A percentile compares a stretch with the other conserved stretches of the same genome.
Evolutionary conservation across 1,140 invertebrate species (phyloP).

Genomic region (Ganaspis sp.): DNA sequence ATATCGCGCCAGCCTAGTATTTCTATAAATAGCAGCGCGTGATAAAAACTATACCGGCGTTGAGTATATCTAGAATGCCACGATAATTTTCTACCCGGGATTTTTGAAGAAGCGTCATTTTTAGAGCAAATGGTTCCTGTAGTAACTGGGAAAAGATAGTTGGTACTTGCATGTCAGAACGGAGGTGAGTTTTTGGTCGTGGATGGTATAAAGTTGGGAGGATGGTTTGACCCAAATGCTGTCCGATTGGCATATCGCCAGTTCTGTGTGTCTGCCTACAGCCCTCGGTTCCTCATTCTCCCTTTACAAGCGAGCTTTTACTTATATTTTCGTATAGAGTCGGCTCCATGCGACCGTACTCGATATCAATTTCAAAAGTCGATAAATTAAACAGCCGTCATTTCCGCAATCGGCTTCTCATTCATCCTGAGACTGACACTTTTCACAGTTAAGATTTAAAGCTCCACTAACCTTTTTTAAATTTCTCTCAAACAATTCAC

Average conservation of each 20-base stretch:
- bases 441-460: conserved; percentile 6
- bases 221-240: conserved; percentile 62
- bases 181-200: neutral
- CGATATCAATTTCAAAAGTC: conserved; percentile 58
- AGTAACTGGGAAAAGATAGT: neutral
- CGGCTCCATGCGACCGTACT: conserved; percentile 11
- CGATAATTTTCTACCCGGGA: too few species aligned
- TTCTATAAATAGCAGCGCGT: too few species aligned
- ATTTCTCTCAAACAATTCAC: neutral
- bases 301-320: conserved; percentile 36
- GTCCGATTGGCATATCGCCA: conserved; percentile 62
- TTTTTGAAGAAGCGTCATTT: neutral
- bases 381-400: conserved; percentile 58
- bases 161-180: neutral
- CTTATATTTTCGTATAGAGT: conserved; percentile 50
- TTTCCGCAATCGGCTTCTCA: conserved; percentile 6
- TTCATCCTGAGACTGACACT: conserved; percentile 1
- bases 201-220: conserved; percentile 7
- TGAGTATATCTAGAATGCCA: too few species aligned
- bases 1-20: too few species aligned
- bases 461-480: neutral
- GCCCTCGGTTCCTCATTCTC: conserved; percentile 32
- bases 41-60: too few species aligned
- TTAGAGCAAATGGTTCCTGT: neutral
- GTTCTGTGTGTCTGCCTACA: conserved; percentile 54